Percentiles rank a stretch among this genome's conserved stretches.
These are phyloP conservation scores for Lycophotia porphyrea DNA, from an alignment of 2,888 invertebrate species.

Conservation along the genomic window DNA sequence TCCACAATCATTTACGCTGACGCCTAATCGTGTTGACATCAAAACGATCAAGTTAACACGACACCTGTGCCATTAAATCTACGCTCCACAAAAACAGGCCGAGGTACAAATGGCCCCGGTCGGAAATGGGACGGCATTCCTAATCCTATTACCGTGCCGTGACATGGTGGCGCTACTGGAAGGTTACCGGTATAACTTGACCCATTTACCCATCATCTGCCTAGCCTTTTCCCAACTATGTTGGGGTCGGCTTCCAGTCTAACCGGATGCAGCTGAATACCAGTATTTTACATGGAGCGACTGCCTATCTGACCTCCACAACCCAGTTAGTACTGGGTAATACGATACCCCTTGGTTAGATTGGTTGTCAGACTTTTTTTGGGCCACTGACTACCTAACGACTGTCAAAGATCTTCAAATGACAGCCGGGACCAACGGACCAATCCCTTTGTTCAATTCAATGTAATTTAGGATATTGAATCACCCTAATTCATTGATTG, in stretches of 20 bases:
- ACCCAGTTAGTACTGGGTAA: too few relatives aligned
- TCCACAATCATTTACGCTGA: slow-evolving; percentile 33
- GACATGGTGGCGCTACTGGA: slow-evolving; percentile 56
- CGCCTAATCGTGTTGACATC: slow-evolving; percentile 47
- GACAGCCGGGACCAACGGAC: too few relatives aligned
- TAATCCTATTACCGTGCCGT: slow-evolving; percentile 66
- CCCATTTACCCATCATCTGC: too few relatives aligned
- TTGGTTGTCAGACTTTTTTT: too few relatives aligned
- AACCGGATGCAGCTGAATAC: too few relatives aligned
- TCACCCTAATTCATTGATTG: not conserved
- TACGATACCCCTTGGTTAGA: too few relatives aligned
- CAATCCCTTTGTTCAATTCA: not conserved
- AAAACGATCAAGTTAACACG: slow-evolving; percentile 40
- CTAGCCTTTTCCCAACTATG: too few relatives aligned
- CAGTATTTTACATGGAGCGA: too few relatives aligned
- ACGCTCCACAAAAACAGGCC: slow-evolving; percentile 49
- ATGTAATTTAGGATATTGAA: not conserved
- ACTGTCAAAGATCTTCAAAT: too few relatives aligned
- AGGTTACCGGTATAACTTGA: slow-evolving; percentile 12
- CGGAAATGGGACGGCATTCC: slow-evolving; percentile 81
- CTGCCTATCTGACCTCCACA: too few relatives aligned
- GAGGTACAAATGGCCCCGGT: slow-evolving; percentile 52
- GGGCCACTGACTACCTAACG: too few relatives aligned
- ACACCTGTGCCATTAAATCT: slow-evolving; percentile 54
- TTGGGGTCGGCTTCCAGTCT: too few relatives aligned